Percentiles rank a stretch among this genome's conserved stretches.
Evolutionary conservation across 1,140 invertebrate genomes (phyloP).

Genomic region (Wiebesia pumilae): DNA sequence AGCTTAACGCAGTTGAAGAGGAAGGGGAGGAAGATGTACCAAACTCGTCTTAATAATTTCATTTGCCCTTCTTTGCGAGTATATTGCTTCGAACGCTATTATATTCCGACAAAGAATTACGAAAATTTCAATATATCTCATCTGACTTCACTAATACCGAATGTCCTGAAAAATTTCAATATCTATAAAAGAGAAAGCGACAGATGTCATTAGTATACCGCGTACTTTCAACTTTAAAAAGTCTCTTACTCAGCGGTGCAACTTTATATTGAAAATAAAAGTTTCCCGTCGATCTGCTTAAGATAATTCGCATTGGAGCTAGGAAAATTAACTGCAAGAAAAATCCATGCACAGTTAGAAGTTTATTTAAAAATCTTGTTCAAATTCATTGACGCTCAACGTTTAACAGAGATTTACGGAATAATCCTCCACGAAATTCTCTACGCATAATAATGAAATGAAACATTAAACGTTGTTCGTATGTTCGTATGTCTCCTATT

Average conservation of each 20-base stretch:
- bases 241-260: background rate
- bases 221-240: background rate
- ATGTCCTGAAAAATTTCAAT: background rate
- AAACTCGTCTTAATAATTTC: background rate
- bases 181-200: background rate
- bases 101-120: background rate
- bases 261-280: background rate
- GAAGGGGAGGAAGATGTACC: background rate
- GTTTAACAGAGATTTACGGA: too few species aligned
- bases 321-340: too few species aligned
- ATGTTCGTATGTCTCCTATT: too few species aligned
- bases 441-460: too few species aligned
- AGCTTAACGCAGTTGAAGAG: too few species aligned
- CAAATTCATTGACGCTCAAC: too few species aligned
- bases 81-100: background rate
- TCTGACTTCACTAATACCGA: background rate
- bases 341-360: background rate
- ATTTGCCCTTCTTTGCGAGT: background rate
- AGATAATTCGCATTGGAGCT: background rate
- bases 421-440: too few species aligned
- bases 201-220: background rate
- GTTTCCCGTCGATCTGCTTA: background rate
- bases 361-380: too few species aligned
- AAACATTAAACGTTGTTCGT: too few species aligned
- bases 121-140: background rate